A percentile compares a stretch with the other conserved stretches of the same genome.
These are phyloP conservation scores for Propithecus perrieri DNA, from an alignment of 2,797 vertebrate genomes.

Conservation along the genomic window DNA sequence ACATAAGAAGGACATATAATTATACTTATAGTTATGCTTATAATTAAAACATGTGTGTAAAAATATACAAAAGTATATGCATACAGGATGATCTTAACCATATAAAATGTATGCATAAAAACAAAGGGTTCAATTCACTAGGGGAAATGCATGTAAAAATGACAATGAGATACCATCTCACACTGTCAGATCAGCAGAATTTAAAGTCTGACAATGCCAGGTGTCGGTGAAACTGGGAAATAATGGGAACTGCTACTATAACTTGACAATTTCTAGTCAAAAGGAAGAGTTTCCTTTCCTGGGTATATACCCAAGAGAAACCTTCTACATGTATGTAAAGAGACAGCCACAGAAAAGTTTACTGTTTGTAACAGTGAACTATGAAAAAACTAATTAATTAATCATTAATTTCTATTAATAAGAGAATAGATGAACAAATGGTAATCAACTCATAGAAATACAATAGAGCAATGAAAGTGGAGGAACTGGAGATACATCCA, in stretches of 20 bases:
- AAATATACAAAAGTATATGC: neutral
- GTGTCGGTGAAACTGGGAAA: neutral
- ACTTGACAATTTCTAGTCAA: conserved; percentile 30
- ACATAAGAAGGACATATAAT: neutral
- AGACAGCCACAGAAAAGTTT: neutral
- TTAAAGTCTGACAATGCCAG: neutral
- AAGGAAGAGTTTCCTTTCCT: neutral
- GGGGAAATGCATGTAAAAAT: neutral
- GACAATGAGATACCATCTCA: neutral
- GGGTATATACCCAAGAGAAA: neutral
- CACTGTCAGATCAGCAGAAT: neutral
- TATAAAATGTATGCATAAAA: neutral
- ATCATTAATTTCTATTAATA: neutral
- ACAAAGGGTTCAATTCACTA: neutral
- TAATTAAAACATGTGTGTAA: neutral
- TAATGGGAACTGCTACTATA: neutral
- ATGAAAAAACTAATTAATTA: neutral
- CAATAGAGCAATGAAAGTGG: neutral
- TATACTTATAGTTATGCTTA: neutral
- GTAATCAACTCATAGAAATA: neutral
- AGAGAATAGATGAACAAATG: neutral
- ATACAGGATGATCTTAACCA: neutral
- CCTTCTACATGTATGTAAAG: neutral
- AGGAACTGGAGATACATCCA: neutral
- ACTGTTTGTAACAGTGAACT: neutral